Percentiles rank a stretch among this genome's conserved stretches.
Evolutionary conservation across 2,797 vertebrate species (phyloP).

Genomic region (Leucoraja ocellata): DNA sequence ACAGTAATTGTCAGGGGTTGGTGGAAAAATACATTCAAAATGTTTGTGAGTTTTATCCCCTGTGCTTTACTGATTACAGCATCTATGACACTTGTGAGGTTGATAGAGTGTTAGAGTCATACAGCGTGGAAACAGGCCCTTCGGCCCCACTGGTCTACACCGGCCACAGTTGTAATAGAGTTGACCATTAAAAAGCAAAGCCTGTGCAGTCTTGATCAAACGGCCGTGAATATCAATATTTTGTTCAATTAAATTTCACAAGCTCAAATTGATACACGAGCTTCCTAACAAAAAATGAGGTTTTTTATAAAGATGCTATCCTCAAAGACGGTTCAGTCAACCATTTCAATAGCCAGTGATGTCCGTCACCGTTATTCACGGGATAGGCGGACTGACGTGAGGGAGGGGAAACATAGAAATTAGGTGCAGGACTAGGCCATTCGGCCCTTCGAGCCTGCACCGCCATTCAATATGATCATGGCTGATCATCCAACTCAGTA

Average conservation of each 20-base stretch:
- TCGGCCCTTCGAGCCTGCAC: no score
- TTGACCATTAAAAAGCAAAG: background rate
- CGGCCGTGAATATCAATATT: background rate
- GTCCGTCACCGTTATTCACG: background rate
- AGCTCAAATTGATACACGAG: background rate
- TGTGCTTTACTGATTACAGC: background rate
- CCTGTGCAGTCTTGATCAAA: background rate
- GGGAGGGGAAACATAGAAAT: no score
- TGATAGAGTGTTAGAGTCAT: no score
- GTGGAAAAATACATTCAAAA: background rate
- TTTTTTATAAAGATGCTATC: background rate
- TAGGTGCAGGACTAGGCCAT: no score
- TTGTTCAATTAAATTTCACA: background rate
- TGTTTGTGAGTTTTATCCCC: background rate
- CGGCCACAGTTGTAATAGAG: background rate
- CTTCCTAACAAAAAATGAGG: background rate
- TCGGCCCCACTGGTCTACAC: no score
- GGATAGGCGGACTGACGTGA: no score
- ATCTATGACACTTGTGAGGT: background rate
- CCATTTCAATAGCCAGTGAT: background rate
- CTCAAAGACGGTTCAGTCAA: background rate
- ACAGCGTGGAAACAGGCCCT: no score
- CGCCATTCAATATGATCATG: no score
- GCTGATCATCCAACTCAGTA: no score
- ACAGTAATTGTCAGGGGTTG: background rate